Percentiles rank a stretch among this genome's conserved stretches.
These are phyloP conservation scores for Subacronicta megacephala DNA, from an alignment of 2,888 invertebrate species.

Conservation along the genomic window DNA sequence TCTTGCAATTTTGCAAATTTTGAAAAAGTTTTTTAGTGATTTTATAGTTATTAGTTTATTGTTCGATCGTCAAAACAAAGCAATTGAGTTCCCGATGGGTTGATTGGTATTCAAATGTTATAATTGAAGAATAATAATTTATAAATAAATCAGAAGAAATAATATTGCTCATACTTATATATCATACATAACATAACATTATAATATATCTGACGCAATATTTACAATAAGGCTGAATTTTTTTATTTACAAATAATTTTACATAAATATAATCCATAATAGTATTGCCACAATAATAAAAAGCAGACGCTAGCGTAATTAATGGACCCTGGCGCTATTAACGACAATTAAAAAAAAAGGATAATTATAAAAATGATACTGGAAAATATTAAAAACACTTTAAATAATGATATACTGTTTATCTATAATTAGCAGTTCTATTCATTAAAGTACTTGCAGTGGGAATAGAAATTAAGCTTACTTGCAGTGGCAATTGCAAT, in stretches of 20 bases:
- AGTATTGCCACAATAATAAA: conserved; percentile 11
- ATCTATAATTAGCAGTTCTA: conserved; percentile 30
- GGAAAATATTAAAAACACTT: conserved; percentile 9
- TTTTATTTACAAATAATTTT: conserved; percentile 3
- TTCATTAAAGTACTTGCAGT: conserved; percentile 3
- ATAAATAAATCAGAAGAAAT: too few species aligned
- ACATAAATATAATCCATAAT: neutral
- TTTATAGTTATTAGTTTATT: too few species aligned
- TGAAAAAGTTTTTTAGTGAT: too few species aligned
- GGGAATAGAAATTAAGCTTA: neutral
- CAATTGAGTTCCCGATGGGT: too few species aligned
- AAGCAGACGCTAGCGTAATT: conserved; percentile 2
- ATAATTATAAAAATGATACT: neutral
- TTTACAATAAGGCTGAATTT: conserved; percentile 20
- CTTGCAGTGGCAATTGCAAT: neutral
- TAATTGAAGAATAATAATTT: too few species aligned
- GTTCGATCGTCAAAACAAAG: too few species aligned
- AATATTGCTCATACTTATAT: too few species aligned
- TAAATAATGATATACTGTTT: conserved; percentile 21
- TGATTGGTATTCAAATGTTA: too few species aligned
- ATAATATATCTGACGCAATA: conserved; percentile 5
- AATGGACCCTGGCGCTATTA: conserved; percentile 9
- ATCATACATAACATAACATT: too few species aligned
- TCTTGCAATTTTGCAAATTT: too few species aligned
- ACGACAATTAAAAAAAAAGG: neutral